Base-by-base conservation (phyloP, 1,140 invertebrate species). In the Drosophila bocqueti region DNA sequence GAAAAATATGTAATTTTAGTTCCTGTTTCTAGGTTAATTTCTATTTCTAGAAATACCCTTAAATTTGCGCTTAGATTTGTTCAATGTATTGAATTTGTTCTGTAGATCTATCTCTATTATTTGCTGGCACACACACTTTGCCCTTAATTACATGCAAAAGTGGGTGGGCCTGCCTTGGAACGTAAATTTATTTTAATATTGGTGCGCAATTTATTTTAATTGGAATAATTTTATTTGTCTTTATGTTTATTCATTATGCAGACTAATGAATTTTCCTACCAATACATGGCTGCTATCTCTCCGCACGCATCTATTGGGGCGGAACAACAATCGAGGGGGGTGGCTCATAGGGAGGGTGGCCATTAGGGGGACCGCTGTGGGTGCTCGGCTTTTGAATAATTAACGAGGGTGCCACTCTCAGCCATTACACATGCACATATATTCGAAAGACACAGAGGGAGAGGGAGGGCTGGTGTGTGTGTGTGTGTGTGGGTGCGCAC, bases 161-260 rank as follows among this genome's bases (percentile, higher is more conserved):
- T 81, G 59, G 42, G 60, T 59, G 72, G 59, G 24, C 47, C 8
- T 79, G 80, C 78, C 76, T 80, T 79, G 62, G 47, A 77, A 80
- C 79, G 68, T 60, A 75, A 87, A 87, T 87, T 80, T 89, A 89
- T 89, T 89, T 89, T 89, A 89, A 89, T 89, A 89, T 89, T 89
- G 84, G 73, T 83, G 84, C 84, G 84, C 81, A 91, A 91, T 91
- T 89, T 91, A 91, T 91, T 91, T 91, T 91, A 91, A 91, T 91
- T 91, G 87, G 83, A 91, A 91, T 91, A 91, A 91, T 91, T 91
- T 91, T 91, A 91, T 91, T 87, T 91, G 83, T 82, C 87, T 91
- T 91, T 91, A 91, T 91, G 89, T 87, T 91, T 91, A 91, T 91
- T 91, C 83, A 91, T 91, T 91, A 82, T 91, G 78, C 83, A 77